Evolutionary conservation across 2,888 invertebrate species (phyloP).

Genomic region (Acanthoscelides obtectus): DNA sequence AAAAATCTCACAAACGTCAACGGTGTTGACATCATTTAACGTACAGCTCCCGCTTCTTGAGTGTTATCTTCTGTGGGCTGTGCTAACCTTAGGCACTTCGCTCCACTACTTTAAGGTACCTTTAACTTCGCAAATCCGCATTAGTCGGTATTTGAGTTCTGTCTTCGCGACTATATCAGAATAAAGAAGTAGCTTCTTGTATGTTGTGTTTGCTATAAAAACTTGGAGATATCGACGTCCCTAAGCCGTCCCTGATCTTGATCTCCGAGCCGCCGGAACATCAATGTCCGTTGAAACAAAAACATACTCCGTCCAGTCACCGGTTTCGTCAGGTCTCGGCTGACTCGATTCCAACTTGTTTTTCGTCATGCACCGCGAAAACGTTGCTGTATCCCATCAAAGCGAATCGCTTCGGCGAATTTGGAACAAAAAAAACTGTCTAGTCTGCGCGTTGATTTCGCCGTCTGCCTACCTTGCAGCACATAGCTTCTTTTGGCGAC

Average conservation of each 20-base stretch:
- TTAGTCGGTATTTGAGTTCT: too few species aligned
- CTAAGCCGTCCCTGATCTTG: background rate
- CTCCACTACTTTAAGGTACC: too few species aligned
- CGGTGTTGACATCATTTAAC: too few species aligned
- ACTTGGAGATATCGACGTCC: background rate
- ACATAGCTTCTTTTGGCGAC: background rate
- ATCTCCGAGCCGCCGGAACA: background rate
- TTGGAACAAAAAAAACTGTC: background rate
- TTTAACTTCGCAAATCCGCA: too few species aligned
- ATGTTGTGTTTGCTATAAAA: too few species aligned
- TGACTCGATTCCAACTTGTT: constrained; percentile 32
- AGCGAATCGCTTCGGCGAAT: constrained; percentile 4
- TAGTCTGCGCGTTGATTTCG: background rate
- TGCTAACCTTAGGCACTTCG: too few species aligned
- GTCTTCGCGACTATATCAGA: too few species aligned
- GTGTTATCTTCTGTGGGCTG: too few species aligned
- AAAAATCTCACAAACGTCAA: too few species aligned
- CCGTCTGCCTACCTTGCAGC: background rate
- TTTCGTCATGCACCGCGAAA: constrained; percentile 25
- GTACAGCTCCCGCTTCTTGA: too few species aligned
- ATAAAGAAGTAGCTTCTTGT: too few species aligned
- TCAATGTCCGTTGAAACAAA: background rate
- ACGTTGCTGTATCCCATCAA: constrained; percentile 21
- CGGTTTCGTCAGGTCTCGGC: constrained; percentile 6
- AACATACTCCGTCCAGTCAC: background rate